A percentile compares a stretch with the other conserved stretches of the same genome.
Evolutionary conservation across 2,113 vertebrate genomes (phyloP).

Genomic region (Anseranas semipalmata): DNA sequence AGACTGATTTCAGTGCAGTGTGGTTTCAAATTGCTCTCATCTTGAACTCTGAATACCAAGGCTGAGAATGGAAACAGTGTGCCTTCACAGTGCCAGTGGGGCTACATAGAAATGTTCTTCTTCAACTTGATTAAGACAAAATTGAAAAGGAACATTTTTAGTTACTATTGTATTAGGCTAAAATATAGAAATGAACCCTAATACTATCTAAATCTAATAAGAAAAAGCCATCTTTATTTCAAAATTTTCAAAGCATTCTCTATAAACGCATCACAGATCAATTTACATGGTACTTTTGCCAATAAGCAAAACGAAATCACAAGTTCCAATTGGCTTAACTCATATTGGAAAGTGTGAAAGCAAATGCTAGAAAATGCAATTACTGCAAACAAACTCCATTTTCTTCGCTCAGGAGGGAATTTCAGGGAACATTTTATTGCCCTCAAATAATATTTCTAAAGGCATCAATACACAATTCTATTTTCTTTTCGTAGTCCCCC

Average conservation of each 20-base stretch:
- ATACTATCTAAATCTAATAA: conserved; percentile 85
- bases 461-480: conserved; percentile 81
- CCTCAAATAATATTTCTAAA: conserved; percentile 86
- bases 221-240: conserved; percentile 82
- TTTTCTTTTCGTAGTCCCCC: conserved; percentile 75
- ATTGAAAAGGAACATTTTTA: conserved; percentile 78
- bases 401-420: conserved; percentile 84
- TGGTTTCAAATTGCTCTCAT: neutral
- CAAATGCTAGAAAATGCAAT: conserved; percentile 85
- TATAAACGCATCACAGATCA: conserved; percentile 84
- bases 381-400: conserved; percentile 87
- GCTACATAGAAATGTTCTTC: conserved; percentile 64
- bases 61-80: conserved; percentile 59
- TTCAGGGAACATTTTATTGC: conserved; percentile 82
- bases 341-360: conserved; percentile 80
- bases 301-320: conserved; percentile 85
- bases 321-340: conserved; percentile 84
- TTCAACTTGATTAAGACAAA: conserved; percentile 76
- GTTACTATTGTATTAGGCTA: conserved; percentile 82
- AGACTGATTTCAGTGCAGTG: neutral
- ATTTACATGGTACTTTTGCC: conserved; percentile 85
- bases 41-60: neutral
- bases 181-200: conserved; percentile 82
- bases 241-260: conserved; percentile 78
- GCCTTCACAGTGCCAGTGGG: conserved; percentile 48